Conservation (phyloP, 2,888 invertebrate genomes). For the Drosophila niveifrons region DNA sequence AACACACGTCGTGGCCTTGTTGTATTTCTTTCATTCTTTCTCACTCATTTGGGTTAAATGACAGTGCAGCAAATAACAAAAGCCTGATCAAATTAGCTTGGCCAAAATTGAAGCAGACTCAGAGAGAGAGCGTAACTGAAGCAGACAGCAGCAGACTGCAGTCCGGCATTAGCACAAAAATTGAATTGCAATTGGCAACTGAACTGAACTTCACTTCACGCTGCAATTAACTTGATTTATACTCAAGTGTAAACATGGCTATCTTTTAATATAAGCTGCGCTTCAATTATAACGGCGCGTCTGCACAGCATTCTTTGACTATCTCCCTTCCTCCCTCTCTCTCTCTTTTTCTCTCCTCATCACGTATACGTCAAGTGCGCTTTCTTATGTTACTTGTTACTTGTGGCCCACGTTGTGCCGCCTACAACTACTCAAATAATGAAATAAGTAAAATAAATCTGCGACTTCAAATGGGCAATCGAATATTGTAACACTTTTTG, state of each 20-base stretch:
- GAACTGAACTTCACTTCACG: slow-evolving; percentile 40
- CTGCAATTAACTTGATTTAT: slow-evolving; percentile 61
- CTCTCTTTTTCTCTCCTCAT: slow-evolving; percentile 20
- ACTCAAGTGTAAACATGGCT: not conserved
- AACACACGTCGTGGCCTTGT: slow-evolving; percentile 41
- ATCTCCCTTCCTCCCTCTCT: not conserved
- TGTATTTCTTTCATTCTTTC: not conserved
- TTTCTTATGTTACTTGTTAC: slow-evolving; percentile 44
- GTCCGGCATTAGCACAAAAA: slow-evolving; percentile 41
- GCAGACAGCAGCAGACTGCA: slow-evolving; percentile 12
- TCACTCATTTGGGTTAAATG: slow-evolving; percentile 13
- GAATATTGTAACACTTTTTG: slow-evolving; percentile 45
- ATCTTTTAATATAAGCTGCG: not conserved
- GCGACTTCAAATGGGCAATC: slow-evolving; percentile 28
- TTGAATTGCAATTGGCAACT: slow-evolving; percentile 34
- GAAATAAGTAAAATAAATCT: slow-evolving; percentile 48
- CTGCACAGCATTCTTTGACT: not conserved
- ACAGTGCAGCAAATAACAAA: slow-evolving; percentile 25
- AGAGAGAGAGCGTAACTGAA: slow-evolving; percentile 12
- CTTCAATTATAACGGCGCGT: slow-evolving; percentile 14
- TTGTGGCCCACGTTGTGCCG: slow-evolving; percentile 54
- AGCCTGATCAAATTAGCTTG: slow-evolving; percentile 67
- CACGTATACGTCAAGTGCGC: slow-evolving; percentile 51
- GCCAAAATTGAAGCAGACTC: slow-evolving; percentile 29
- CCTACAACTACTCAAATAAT: slow-evolving; percentile 36